These are phyloP conservation scores for Myotis yumanensis DNA, from an alignment of 2,113 vertebrate species.

Conservation along the genomic window DNA sequence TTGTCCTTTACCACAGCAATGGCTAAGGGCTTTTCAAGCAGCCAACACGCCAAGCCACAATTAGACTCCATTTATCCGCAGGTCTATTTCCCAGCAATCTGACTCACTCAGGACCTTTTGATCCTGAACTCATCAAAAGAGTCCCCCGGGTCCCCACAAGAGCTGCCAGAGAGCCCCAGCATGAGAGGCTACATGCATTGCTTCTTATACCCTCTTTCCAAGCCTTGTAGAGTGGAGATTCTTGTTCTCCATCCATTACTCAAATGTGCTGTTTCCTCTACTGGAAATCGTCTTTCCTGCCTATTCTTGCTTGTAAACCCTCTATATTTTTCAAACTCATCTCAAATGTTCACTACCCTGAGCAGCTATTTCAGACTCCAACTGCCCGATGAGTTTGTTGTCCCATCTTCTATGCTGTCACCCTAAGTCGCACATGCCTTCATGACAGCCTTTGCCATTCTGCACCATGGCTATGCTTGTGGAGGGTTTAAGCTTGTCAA, in stretches of 20 bases:
- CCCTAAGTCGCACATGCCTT: rapidly evolving
- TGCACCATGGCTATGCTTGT: not conserved
- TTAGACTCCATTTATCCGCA: slow-evolving; percentile 38
- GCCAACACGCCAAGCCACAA: not conserved
- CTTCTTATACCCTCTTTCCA: not conserved
- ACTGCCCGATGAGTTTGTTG: not conserved
- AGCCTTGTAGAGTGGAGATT: not conserved
- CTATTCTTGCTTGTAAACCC: not conserved
- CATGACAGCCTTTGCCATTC: not conserved
- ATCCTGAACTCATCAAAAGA: slow-evolving; percentile 26
- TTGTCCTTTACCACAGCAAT: not conserved
- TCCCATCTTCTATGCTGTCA: too few species aligned
- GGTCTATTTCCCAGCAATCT: slow-evolving; percentile 55
- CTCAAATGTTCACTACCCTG: not conserved
- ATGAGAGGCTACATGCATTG: not conserved
- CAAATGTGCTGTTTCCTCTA: not conserved
- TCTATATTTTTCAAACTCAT: not conserved
- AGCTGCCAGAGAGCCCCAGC: not conserved
- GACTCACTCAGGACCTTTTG: slow-evolving; percentile 61
- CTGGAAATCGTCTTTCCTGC: not conserved
- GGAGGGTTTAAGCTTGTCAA: not conserved
- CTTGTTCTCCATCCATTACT: not conserved
- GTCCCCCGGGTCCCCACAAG: not conserved
- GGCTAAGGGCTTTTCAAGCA: slow-evolving; percentile 42
- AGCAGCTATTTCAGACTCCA: not conserved